phyloP scores from a whole-genome alignment of 2,113 vertebrate genomes.

The Syngnathoides biaculeatus region DNA sequence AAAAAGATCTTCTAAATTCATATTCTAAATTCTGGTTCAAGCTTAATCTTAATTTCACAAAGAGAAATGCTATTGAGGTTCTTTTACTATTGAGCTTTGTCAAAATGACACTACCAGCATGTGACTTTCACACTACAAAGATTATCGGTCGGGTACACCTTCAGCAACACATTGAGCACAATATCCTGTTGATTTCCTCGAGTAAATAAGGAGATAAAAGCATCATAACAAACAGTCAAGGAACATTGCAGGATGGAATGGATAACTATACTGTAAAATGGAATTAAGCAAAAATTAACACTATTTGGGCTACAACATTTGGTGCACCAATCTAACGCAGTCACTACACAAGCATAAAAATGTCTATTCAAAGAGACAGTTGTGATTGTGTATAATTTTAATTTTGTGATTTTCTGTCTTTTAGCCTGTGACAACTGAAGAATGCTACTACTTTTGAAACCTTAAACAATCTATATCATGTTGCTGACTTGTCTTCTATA shows the following conservation, averaged over 20 bases:
- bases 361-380: background rate
- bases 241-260: background rate
- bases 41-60: background rate
- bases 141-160: too few species aligned
- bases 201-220: background rate
- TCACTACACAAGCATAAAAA: background rate
- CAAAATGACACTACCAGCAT: too few species aligned
- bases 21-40: constrained; percentile 3
- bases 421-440: background rate
- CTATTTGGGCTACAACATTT: background rate
- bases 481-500: constrained; percentile 7
- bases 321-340: background rate
- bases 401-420: background rate
- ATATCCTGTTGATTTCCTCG: too few species aligned
- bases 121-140: too few species aligned
- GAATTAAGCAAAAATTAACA: background rate
- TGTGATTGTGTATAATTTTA: background rate
- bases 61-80: background rate
- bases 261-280: background rate
- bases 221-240: background rate
- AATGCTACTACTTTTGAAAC: background rate
- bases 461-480: background rate
- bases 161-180: too few species aligned
- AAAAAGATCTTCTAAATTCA: constrained; percentile 9
- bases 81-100: background rate